Conservation (phyloP, 2,113 vertebrate genomes). For the Seriola rivoliana region DNA sequence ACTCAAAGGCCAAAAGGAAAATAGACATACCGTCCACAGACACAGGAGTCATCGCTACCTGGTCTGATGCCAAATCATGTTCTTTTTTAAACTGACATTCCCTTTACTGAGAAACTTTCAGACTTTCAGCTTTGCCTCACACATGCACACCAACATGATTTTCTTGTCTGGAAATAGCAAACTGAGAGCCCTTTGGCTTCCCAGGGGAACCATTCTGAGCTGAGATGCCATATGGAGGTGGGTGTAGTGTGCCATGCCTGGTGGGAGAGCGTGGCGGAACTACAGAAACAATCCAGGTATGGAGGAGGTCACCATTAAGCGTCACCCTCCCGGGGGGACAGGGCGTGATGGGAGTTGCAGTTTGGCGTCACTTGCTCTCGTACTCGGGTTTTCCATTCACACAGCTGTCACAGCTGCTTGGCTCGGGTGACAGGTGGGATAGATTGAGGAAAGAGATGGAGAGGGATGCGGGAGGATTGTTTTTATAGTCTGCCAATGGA, state of each 20-base stretch:
- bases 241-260: constrained; percentile 67
- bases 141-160: constrained; percentile 46
- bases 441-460: constrained; percentile 15
- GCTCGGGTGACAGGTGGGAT: constrained; percentile 45
- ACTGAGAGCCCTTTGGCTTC: constrained; percentile 38
- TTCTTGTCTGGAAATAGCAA: constrained; percentile 58
- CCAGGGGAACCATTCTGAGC: constrained; percentile 48
- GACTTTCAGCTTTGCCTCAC: constrained; percentile 23
- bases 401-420: constrained; percentile 54
- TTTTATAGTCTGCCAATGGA: constrained; percentile 33
- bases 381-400: neutral
- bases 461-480: neutral
- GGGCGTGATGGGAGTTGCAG: constrained; percentile 43
- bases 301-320: constrained; percentile 47
- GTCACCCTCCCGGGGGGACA: constrained; percentile 42
- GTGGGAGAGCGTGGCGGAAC: constrained; percentile 45
- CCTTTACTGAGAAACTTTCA: constrained; percentile 28
- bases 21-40: constrained; percentile 26
- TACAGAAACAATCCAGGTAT: constrained; percentile 54
- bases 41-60: constrained; percentile 14
- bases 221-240: constrained; percentile 74
- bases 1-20: constrained; percentile 15
- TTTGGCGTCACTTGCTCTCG: constrained; percentile 15
- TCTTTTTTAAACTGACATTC: constrained; percentile 37
- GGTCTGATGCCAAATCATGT: constrained; percentile 32